Conservation (phyloP, 2,888 invertebrate genomes). For the Cynaeus angustus region DNA sequence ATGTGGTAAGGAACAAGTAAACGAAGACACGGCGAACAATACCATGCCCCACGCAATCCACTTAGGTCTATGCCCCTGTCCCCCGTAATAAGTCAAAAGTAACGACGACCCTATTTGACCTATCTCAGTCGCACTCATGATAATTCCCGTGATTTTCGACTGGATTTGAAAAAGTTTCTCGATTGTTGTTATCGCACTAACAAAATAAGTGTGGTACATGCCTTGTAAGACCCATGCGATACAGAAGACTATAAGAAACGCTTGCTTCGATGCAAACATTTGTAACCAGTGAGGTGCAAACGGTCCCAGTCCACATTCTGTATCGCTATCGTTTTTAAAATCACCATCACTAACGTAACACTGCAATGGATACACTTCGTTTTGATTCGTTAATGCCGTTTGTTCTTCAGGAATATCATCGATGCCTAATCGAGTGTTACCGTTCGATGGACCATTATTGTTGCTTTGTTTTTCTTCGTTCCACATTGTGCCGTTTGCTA, state of each 20-base stretch:
- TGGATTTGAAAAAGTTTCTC: conserved; percentile 94
- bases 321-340: conserved; percentile 71
- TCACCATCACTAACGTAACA: conserved; percentile 62
- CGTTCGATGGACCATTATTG: conserved; percentile 67
- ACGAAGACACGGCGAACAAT: conserved; percentile 88
- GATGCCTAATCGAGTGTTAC: conserved; percentile 58
- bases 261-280: conserved; percentile 88
- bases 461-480: conserved; percentile 62
- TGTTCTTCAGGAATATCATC: conserved; percentile 67
- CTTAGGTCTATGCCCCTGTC: conserved; percentile 92
- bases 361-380: conserved; percentile 62
- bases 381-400: conserved; percentile 65
- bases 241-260: conserved; percentile 91
- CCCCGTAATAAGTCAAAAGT: conserved; percentile 91
- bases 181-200: conserved; percentile 93
- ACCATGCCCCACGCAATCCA: conserved; percentile 97
- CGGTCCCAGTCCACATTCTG: conserved; percentile 87
- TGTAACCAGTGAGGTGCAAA: conserved; percentile 85
- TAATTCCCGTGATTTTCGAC: conserved; percentile 91
- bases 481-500: conserved; percentile 49
- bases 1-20: conserved; percentile 91
- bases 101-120: conserved; percentile 94
- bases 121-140: conserved; percentile 93
- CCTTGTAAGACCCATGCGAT: conserved; percentile 91
- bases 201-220: conserved; percentile 96